Percentiles rank a stretch among this genome's conserved stretches.
These are phyloP conservation scores for Lepus americanus DNA, from an alignment of 2,113 vertebrate species.

Conservation along the genomic window DNA sequence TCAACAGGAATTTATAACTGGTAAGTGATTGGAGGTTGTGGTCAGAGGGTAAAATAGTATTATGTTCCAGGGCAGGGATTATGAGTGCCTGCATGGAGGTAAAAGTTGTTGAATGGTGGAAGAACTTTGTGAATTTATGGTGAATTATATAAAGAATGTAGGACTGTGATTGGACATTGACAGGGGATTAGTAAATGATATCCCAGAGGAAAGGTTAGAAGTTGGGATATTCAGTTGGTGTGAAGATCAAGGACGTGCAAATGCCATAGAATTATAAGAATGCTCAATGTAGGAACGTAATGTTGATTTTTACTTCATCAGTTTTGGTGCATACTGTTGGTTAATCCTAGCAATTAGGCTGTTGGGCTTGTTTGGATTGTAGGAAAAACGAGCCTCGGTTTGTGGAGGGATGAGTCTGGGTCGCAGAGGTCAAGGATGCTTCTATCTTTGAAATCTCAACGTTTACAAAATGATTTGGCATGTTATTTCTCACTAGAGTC, in stretches of 20 bases:
- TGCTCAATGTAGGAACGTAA: neutral
- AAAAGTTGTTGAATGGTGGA: neutral
- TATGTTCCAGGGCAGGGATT: neutral
- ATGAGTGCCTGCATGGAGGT: neutral
- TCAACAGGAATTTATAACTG: neutral
- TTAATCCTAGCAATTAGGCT: neutral
- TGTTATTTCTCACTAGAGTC: slow-evolving; percentile 11
- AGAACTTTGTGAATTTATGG: slow-evolving; percentile 50
- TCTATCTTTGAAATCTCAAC: neutral
- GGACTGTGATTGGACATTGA: neutral
- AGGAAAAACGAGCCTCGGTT: neutral
- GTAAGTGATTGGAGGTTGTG: neutral
- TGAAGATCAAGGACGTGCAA: neutral
- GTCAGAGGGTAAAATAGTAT: neutral
- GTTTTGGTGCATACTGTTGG: neutral
- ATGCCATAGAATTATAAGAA: neutral
- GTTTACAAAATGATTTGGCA: neutral
- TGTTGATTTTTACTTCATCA: neutral
- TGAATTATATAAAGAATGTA: neutral
- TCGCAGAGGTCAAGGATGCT: neutral
- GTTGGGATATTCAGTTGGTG: neutral
- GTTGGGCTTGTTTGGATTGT: neutral
- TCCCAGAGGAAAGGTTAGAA: neutral
- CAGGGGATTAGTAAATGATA: neutral
- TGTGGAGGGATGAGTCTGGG: neutral